Percentiles rank a stretch among this genome's conserved stretches.
Conservation (phyloP, 1,140 invertebrate genomes). For the Cyrtorhinus lividipennis region DNA sequence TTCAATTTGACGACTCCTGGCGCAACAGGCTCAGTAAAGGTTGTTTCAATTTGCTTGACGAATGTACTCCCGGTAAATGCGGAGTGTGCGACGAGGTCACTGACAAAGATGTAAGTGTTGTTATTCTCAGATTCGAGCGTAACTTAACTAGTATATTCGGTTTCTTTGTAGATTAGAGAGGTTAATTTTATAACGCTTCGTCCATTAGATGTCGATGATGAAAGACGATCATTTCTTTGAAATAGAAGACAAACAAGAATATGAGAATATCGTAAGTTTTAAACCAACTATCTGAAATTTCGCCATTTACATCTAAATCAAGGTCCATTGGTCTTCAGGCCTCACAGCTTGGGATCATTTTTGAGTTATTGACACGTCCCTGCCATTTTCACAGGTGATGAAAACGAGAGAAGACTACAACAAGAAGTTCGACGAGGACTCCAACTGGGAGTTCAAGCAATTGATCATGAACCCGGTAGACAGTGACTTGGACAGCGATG, state of each 20-base stretch:
- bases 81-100: neutral
- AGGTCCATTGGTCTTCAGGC: too few species aligned
- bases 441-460: neutral
- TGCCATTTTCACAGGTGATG: neutral
- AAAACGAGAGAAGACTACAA: neutral
- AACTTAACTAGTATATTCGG: too few species aligned
- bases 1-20: neutral
- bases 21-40: neutral
- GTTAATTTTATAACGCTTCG: too few species aligned
- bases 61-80: neutral
- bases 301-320: too few species aligned
- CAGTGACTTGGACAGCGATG: neutral
- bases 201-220: neutral
- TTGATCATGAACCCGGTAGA: neutral
- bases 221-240: slow-evolving; percentile 1
- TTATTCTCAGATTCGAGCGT: too few species aligned
- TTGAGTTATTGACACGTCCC: too few species aligned
- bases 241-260: neutral
- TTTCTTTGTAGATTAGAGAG: too few species aligned
- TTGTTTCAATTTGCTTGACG: neutral
- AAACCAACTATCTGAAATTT: too few species aligned
- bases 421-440: neutral
- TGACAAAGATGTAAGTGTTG: neutral
- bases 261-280: neutral
- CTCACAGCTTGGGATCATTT: too few species aligned